A percentile compares a stretch with the other conserved stretches of the same genome.
phyloP scores from a whole-genome alignment of 2,797 vertebrate species.

The Eremophila alpestris region DNA sequence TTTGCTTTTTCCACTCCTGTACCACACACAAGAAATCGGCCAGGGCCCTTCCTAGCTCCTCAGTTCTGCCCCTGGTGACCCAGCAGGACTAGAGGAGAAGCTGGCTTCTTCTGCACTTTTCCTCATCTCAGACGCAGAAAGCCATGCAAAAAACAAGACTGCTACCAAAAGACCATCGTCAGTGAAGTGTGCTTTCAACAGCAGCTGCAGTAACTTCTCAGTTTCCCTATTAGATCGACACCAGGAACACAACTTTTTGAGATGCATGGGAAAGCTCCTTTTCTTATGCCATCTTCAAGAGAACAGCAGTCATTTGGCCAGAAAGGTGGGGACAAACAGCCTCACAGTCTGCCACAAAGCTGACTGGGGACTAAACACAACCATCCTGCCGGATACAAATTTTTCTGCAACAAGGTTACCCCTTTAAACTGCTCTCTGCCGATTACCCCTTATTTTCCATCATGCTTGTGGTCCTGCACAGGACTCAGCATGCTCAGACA shows the following conservation, averaged over 20 bases:
- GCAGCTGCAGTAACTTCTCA: not conserved
- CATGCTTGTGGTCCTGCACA: not conserved
- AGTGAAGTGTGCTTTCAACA: not conserved
- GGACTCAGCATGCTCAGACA: not conserved
- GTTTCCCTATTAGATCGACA: not conserved
- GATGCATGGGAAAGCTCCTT: not conserved
- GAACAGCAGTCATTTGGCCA: not conserved
- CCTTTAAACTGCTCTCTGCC: not conserved
- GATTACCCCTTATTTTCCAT: not conserved
- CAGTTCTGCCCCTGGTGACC: not conserved
- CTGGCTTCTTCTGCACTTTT: not conserved
- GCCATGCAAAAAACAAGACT: not conserved
- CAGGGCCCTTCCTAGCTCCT: not conserved
- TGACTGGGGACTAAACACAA: not conserved
- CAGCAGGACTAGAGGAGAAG: not conserved
- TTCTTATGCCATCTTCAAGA: not conserved
- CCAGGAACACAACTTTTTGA: fast-evolving
- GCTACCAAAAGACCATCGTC: not conserved
- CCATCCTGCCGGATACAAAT: not conserved
- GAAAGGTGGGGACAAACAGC: not conserved
- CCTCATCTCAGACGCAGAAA: not conserved
- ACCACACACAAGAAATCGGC: not conserved
- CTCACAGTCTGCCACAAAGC: not conserved
- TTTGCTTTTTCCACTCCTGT: not conserved
- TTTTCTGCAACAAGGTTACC: not conserved